These are phyloP conservation scores for Aphodius granarius DNA, from an alignment of 2,888 invertebrate genomes.

Conservation along the genomic window DNA sequence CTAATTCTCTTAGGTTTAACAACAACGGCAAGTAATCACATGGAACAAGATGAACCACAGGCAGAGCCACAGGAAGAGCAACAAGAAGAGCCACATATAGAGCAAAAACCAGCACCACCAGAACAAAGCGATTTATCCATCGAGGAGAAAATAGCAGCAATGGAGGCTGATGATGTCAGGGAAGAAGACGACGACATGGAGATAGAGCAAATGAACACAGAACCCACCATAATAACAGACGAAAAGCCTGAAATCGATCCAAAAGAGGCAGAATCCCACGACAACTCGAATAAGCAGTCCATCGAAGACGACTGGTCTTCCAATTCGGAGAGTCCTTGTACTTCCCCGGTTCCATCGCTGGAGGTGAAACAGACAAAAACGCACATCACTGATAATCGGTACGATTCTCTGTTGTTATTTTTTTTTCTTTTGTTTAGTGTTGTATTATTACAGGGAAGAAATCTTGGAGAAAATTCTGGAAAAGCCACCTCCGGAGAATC, in stretches of 20 bases:
- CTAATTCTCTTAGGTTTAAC: neutral
- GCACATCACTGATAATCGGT: constrained; percentile 41
- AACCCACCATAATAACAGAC: neutral
- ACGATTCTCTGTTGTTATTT: no score
- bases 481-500: constrained; percentile 51
- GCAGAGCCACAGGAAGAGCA: neutral
- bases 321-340: constrained; percentile 30
- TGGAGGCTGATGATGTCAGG: neutral
- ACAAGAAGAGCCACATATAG: no score
- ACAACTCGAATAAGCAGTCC: constrained; percentile 19
- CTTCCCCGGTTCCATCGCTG: constrained; percentile 38
- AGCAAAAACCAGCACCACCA: neutral
- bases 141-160: constrained; percentile 3
- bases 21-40: neutral
- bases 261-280: neutral
- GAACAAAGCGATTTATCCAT: neutral
- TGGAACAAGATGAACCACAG: neutral
- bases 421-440: no score
- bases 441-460: constrained; percentile 46
- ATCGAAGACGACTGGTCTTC: constrained; percentile 27
- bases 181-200: neutral
- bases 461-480: constrained; percentile 47
- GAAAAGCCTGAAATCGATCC: neutral
- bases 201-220: neutral
- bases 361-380: constrained; percentile 25